Evolutionary conservation across 2,888 invertebrate genomes (phyloP).

Genomic region (Mystacides longicornis): DNA sequence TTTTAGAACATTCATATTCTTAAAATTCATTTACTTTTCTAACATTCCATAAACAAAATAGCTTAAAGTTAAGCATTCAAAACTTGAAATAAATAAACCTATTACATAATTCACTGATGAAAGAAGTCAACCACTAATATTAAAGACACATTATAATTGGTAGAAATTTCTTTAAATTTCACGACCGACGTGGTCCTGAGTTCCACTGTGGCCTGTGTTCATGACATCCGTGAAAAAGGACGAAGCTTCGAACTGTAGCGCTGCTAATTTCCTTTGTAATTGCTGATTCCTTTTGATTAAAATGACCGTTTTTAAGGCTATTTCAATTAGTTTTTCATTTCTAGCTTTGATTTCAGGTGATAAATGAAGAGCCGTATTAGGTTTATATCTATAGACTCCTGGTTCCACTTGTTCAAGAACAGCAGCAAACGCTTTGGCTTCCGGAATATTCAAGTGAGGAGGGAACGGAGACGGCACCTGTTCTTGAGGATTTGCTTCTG

Average conservation of each 20-base stretch:
- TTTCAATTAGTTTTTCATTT: conserved; percentile 49
- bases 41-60: no score
- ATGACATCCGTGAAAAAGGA: conserved; percentile 54
- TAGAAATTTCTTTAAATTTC: no score
- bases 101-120: not conserved
- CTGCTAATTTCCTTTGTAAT: conserved; percentile 53
- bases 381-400: not conserved
- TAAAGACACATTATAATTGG: no score
- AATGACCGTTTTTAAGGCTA: conserved; percentile 56
- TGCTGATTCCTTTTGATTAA: conserved; percentile 55
- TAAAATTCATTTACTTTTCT: no score
- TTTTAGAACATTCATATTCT: no score
- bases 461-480: conserved; percentile 1
- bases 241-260: conserved; percentile 54
- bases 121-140: not conserved
- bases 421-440: not conserved
- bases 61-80: not conserved
- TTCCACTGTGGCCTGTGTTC: no score
- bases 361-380: not conserved
- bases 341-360: conserved; percentile 27
- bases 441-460: not conserved
- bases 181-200: no score
- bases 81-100: not conserved
- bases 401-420: not conserved
- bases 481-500: not conserved